Conservation (phyloP, 2,888 invertebrate genomes). For the Tiliacea citrago region DNA sequence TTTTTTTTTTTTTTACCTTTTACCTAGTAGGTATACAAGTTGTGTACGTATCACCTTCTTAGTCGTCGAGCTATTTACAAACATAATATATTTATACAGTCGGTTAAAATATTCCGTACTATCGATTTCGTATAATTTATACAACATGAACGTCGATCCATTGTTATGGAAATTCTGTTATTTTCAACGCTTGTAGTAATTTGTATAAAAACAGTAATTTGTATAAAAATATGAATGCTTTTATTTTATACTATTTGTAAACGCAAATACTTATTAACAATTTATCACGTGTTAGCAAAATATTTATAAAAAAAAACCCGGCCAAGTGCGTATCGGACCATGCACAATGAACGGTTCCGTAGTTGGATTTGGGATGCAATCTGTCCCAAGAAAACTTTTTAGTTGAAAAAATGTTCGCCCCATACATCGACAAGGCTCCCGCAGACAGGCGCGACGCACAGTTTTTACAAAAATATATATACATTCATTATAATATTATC, state of each 20-base stretch:
- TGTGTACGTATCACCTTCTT: not conserved
- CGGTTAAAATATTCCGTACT: conserved; percentile 35
- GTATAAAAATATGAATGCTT: conserved; percentile 34
- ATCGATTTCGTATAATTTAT: conserved; percentile 44
- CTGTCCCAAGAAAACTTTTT: no score
- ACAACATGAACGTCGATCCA: conserved; percentile 42
- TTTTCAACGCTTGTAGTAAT: conserved; percentile 43
- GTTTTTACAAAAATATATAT: no score
- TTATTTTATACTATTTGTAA: conserved; percentile 8
- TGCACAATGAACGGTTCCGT: not conserved
- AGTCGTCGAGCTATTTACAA: conserved; percentile 34
- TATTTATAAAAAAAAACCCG: not conserved
- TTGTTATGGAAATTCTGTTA: conserved; percentile 56
- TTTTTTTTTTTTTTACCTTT: not conserved
- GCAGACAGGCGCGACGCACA: no score
- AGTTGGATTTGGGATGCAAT: not conserved
- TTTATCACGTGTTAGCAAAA: not conserved
- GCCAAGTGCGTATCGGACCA: not conserved
- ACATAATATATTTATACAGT: conserved; percentile 36
- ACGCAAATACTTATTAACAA: not conserved
- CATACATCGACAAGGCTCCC: not conserved
- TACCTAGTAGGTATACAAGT: not conserved
- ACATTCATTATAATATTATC: no score
- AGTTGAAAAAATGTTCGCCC: not conserved
- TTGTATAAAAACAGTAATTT: conserved; percentile 32